Conservation (phyloP, 2,113 vertebrate species). For the Carollia perspicillata region DNA sequence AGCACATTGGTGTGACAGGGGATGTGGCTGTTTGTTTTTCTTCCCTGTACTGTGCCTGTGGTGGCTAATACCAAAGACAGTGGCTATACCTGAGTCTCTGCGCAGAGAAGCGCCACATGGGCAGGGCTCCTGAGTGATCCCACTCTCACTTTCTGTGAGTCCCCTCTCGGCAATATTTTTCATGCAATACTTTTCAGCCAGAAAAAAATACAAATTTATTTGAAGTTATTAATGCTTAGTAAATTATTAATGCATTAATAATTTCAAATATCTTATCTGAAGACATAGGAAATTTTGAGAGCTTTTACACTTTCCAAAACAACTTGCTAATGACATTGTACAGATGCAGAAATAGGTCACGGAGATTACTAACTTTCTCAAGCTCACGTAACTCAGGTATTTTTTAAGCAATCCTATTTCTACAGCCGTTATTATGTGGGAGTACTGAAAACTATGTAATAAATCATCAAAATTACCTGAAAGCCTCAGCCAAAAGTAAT, state of each 20-base stretch:
- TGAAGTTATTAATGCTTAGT: neutral
- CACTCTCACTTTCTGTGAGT: neutral
- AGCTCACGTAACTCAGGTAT: neutral
- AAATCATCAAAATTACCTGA: neutral
- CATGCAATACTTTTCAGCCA: neutral
- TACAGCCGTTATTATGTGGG: neutral
- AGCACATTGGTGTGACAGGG: neutral
- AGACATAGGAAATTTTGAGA: neutral
- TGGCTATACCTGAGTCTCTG: neutral
- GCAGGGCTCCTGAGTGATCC: neutral
- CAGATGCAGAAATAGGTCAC: neutral
- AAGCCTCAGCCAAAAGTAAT: neutral
- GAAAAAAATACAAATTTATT: neutral
- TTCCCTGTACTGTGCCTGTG: neutral
- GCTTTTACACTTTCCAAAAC: neutral
- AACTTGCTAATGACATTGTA: neutral
- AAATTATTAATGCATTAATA: neutral
- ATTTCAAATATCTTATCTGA: neutral
- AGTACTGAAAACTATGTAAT: neutral
- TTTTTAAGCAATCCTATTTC: conserved; percentile 14
- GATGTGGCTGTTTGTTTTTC: neutral
- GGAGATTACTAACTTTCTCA: neutral
- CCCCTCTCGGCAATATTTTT: neutral
- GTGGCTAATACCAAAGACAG: neutral
- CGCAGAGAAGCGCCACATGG: neutral